Conservation (phyloP, 2,888 invertebrate species). For the Chouioia cunea region DNA sequence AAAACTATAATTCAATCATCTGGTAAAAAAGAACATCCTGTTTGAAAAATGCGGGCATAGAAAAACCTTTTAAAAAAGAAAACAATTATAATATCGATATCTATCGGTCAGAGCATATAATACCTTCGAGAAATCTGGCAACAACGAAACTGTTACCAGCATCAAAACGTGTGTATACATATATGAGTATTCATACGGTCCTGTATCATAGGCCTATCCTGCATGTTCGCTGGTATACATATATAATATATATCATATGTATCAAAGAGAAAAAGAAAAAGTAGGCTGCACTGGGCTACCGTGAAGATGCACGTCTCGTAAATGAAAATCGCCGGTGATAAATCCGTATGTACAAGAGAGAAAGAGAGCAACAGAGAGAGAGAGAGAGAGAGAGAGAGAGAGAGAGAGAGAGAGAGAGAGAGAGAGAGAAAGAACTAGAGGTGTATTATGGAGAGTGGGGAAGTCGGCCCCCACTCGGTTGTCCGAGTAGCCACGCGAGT, state of each 20-base stretch:
- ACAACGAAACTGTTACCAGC: conserved; percentile 22
- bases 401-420: conserved; percentile 39
- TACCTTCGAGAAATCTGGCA: conserved; percentile 35
- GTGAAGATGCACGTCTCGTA: conserved; percentile 25
- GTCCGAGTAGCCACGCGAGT: conserved; percentile 66
- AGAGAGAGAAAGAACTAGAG: conserved; percentile 46
- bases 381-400: conserved; percentile 18
- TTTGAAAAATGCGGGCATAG: too few relatives aligned
- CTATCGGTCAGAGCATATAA: neutral
- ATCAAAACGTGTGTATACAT: too few relatives aligned
- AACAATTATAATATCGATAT: too few relatives aligned
- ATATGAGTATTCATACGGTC: too few relatives aligned
- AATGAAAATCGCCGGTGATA: conserved; percentile 46
- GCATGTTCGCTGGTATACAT: neutral
- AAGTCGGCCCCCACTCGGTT: conserved; percentile 54
- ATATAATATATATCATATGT: neutral
- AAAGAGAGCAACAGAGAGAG: too few relatives aligned
- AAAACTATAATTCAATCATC: too few relatives aligned
- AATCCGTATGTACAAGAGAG: conserved; percentile 30
- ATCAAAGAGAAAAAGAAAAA: neutral
- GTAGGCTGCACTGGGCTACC: neutral
- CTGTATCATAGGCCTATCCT: too few relatives aligned
- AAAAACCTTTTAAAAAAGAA: too few relatives aligned
- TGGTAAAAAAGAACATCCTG: too few relatives aligned
- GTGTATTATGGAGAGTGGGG: conserved; percentile 42